Evolutionary conservation across 30 jellyfish, hydroid and myxozoan species (phyloP).

Genomic region (Hydractinia symbiolongicarpus): DNA sequence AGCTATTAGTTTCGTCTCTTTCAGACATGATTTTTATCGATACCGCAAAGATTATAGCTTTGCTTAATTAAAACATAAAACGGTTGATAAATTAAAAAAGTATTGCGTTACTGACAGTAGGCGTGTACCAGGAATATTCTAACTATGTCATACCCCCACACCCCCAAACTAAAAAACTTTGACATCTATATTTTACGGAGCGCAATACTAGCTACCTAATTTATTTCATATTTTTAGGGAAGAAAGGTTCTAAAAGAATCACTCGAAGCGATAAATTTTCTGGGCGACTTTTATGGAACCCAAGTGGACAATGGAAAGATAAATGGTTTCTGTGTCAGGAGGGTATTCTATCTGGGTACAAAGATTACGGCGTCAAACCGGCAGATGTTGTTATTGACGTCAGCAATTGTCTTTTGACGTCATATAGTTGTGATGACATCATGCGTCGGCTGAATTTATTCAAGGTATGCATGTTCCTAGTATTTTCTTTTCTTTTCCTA

Average conservation of each 20-base stretch:
- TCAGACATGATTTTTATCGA: no score
- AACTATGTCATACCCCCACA: no score
- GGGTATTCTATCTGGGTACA: slow-evolving; percentile 23
- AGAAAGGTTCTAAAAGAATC: slow-evolving; percentile 1
- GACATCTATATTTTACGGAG: no score
- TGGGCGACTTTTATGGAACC: slow-evolving; percentile 26
- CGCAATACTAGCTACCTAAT: no score
- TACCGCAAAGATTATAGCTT: no score
- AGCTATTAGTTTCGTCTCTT: no score
- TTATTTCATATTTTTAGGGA: not conserved
- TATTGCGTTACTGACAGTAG: no score
- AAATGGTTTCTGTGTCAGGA: slow-evolving; percentile 25
- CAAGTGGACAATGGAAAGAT: slow-evolving; percentile 30
- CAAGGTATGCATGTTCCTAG: slow-evolving; percentile 11
- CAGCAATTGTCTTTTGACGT: slow-evolving; percentile 10
- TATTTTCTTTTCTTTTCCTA: not conserved
- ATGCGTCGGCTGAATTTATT: slow-evolving; percentile 13
- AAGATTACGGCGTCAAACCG: slow-evolving; percentile 30
- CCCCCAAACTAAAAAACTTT: no score
- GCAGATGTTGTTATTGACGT: slow-evolving; percentile 25
- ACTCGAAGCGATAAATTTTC: slow-evolving; percentile 2
- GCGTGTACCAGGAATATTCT: no score
- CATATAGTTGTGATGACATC: slow-evolving; percentile 5
- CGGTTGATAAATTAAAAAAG: no score
- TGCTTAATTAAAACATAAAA: no score